Percentiles rank a stretch among this genome's conserved stretches.
Conservation (phyloP, 2,797 vertebrate genomes). For the Chelonia mydas region DNA sequence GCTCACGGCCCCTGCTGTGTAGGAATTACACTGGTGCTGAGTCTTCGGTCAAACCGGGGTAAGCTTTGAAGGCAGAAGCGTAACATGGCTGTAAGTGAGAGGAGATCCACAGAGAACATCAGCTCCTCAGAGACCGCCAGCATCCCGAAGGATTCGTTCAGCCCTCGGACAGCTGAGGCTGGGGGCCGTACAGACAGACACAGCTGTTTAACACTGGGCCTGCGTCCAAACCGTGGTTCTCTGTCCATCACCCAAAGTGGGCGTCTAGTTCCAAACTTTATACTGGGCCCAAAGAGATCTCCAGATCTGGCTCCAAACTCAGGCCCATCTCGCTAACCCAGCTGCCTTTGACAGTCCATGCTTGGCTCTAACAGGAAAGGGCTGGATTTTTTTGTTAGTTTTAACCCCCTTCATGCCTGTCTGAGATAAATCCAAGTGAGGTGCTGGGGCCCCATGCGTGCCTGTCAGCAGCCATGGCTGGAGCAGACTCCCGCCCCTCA, state of each 20-base stretch:
- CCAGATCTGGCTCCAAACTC: not conserved
- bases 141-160: too few species aligned
- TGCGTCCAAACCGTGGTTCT: too few species aligned
- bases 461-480: too few species aligned
- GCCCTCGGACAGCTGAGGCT: not conserved
- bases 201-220: too few species aligned
- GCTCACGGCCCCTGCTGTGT: not conserved
- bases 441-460: not conserved
- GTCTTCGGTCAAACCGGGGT: accelerated
- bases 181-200: not conserved
- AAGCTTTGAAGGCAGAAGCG: not conserved
- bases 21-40: slow-evolving; percentile 16
- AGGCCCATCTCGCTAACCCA: too few species aligned
- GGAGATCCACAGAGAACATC: too few species aligned
- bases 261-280: not conserved
- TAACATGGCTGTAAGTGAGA: too few species aligned
- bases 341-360: too few species aligned
- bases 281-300: too few species aligned
- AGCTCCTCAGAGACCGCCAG: too few species aligned
- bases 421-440: not conserved
- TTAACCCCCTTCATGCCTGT: not conserved
- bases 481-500: too few species aligned
- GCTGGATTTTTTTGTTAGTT: not conserved
- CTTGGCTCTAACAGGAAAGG: accelerated
- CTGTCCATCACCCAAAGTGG: too few species aligned